A percentile compares a stretch with the other conserved stretches of the same genome.
phyloP scores from a whole-genome alignment of 2,113 vertebrate genomes.

The Hystrix cristata region DNA sequence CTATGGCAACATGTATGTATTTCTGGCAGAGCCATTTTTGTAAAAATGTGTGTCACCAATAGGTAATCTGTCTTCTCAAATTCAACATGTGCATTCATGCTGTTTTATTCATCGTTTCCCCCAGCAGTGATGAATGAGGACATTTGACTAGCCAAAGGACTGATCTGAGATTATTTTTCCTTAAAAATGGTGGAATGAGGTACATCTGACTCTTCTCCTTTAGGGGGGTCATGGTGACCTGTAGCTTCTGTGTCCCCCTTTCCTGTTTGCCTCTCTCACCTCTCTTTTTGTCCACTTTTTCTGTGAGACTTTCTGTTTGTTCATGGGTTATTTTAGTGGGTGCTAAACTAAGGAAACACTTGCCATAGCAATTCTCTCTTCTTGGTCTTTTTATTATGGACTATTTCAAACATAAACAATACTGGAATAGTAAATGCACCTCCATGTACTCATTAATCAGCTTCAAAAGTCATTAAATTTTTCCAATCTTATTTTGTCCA shows the following conservation, averaged over 20 bases:
- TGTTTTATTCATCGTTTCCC: neutral
- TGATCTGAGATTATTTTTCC: neutral
- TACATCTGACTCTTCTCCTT: neutral
- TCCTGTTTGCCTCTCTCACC: neutral
- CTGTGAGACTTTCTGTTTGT: neutral
- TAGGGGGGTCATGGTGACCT: neutral
- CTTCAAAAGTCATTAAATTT: neutral
- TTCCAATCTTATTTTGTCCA: neutral
- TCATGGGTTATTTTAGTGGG: neutral
- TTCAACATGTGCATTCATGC: neutral
- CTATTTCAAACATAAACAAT: neutral
- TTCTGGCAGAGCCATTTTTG: conserved; percentile 13
- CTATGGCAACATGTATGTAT: neutral
- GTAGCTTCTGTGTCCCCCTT: neutral
- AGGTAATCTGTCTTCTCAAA: neutral
- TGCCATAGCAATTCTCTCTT: neutral
- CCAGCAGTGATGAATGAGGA: neutral
- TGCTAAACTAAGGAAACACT: neutral
- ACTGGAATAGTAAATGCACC: neutral
- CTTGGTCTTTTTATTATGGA: neutral
- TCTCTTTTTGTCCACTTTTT: neutral
- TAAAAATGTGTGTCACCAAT: neutral
- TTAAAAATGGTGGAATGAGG: neutral
- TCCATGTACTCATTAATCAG: neutral
- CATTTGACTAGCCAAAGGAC: neutral